Evolutionary conservation across 1,140 invertebrate genomes (phyloP), one percentile per base, ranked within the genome.

Genomic region (Hylaeus volcanicus): DNA sequence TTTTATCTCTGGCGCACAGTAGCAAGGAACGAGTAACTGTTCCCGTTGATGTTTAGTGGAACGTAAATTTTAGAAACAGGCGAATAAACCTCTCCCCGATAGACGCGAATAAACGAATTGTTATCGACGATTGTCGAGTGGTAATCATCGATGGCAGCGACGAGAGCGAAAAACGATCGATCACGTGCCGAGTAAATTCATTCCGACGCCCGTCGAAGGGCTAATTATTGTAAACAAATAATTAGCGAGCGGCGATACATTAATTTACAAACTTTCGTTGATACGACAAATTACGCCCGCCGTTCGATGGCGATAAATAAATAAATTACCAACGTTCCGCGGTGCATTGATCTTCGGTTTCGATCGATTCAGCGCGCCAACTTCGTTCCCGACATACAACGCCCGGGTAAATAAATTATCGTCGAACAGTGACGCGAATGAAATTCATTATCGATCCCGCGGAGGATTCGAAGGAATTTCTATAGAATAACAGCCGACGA

Each of bases 401-500:
- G 65, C 41, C 14, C 51, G 64, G 55, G 53, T 77, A 77, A 77
- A 77, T 77, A 77, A 77, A 77, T 77, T 76, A 76, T 76, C 65
- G 64, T 14, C 53, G 53, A 48, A 58, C 53, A 43, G 53, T 69
- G 74, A 76, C 74, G 41, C 26, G 64, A 48, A 76, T 69, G 64
- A 76, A 76, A 76, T 76, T 76, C 74, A 76, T 76, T 76, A 76
- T 76, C 74, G 53, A 76, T 69, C 65, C 9, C 53, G 26, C 9
- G 53, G 26, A 6, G 26, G 41, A 48, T 48, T 48, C 53, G 55
- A 60, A 69, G 74, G 74, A 65, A 76, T 76, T 68, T n/a, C 41
- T 41, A 41, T 53, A 48, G 12, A 61, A 74, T 9, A 41, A n/a
- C 26, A 37, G 58, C 4, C n/a, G 61, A 6, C 61, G n/a, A 43